Evolutionary conservation across 2,113 vertebrate species (phyloP), one percentile per base, ranked within the genome.

Genomic region (Cygnus buccinator): DNA sequence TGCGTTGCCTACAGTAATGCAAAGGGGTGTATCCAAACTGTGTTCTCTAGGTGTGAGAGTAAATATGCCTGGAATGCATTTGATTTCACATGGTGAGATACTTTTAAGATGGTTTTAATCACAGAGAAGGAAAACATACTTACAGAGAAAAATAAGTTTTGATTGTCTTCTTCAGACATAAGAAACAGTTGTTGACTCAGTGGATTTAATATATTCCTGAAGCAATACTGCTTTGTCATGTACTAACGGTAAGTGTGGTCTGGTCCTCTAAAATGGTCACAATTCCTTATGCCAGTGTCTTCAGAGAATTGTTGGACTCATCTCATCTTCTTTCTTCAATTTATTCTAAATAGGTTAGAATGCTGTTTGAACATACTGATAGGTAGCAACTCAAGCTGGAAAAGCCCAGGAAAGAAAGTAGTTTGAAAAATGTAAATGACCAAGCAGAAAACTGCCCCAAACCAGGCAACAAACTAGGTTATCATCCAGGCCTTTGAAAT

Each of bases 331-430:
- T 29, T 3, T 8, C 70, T 29, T 29, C n/a, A 3, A 28, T 4
- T 16, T 23, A 13, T 13, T 13, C 71, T 39, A 11, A 17, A 7
- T 1, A 9, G 7, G 33, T 4, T 70, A 12, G 70, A 6, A 18
- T 0, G 9, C 14, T 23, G 18, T 63, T 39, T 6, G 48, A 22
- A 7, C 46, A 1, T 6, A 0, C 19, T 3, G 19, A 7, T 14
- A 14, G 52, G 22, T 23, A 14, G 71, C 50, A 37, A 5, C 46
- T 37, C 10, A 4, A 5, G 31, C 48, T 44, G 48, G 33, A n/a
- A 25, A 41, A 50, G 52, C 29, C 28, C n/a, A 9, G 55, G 43
- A 29, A 29, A 15, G 37, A 3, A 5, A 13, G 25, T 0, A 9
- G 6, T 25, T 31, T 19, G 37, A 20, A 44, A 43, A 23, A 5